Conservation (phyloP, 2,797 vertebrate species). For the Dendrocincla fuliginosa region DNA sequence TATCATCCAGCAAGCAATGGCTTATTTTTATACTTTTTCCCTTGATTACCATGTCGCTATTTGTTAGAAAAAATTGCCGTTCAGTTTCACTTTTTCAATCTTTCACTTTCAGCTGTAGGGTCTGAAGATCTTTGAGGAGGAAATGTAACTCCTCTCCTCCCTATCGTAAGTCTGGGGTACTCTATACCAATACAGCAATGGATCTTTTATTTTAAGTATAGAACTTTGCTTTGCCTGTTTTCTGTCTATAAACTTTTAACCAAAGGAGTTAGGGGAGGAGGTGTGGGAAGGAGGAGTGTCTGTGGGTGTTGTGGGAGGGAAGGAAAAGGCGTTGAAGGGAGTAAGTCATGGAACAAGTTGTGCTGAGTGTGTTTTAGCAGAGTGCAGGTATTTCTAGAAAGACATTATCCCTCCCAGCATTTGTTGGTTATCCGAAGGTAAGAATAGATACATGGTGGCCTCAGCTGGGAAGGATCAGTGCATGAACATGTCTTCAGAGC, state of each 20-base stretch:
- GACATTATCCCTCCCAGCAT: background rate
- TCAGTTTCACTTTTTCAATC: background rate
- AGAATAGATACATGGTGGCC: slow-evolving; percentile 2
- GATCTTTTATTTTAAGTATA: background rate
- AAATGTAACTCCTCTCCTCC: background rate
- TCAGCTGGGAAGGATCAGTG: background rate
- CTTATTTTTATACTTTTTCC: background rate
- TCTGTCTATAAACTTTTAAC: background rate
- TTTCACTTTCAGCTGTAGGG: background rate
- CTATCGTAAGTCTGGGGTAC: background rate
- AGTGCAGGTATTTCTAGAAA: slow-evolving; percentile 25
- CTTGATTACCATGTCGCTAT: background rate
- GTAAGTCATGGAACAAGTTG: background rate
- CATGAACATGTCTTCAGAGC: background rate
- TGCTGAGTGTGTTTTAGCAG: background rate
- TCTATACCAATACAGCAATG: background rate
- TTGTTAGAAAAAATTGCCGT: background rate
- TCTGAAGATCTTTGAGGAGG: background rate
- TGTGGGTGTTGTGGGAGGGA: background rate
- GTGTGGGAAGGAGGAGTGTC: fast-evolving
- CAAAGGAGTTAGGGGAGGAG: background rate
- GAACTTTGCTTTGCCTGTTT: background rate
- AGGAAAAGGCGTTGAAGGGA: background rate
- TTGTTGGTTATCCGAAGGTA: slow-evolving; percentile 4
- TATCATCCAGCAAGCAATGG: background rate